Evolutionary conservation across 2,888 invertebrate genomes (phyloP).

Genomic region (Dryococelus australis): DNA sequence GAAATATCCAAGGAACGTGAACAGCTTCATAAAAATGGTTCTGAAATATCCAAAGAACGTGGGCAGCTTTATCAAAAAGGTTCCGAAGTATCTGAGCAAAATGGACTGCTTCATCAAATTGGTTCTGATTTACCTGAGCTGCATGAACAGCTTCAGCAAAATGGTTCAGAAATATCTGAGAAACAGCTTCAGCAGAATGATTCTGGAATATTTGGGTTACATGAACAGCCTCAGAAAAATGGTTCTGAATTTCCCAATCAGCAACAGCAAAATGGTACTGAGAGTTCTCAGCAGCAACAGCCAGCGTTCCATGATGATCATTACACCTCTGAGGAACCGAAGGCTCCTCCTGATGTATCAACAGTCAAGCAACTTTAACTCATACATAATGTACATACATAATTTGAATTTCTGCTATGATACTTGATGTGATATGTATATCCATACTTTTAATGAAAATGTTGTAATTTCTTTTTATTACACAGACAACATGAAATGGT

Average conservation of each 20-base stretch:
- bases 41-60: not conserved
- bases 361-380: not conserved
- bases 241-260: not conserved
- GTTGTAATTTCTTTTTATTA: too few relatives aligned
- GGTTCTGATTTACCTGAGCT: not conserved
- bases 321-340: not conserved
- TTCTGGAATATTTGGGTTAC: too few relatives aligned
- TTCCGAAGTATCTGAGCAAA: not conserved
- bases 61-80: not conserved
- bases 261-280: not conserved
- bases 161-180: too few relatives aligned
- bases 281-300: not conserved
- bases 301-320: not conserved
- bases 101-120: not conserved
- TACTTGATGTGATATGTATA: too few relatives aligned
- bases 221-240: not conserved
- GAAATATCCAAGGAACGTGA: not conserved
- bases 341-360: not conserved
- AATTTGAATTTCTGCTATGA: too few relatives aligned
- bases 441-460: too few relatives aligned
- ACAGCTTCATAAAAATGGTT: not conserved
- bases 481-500: too few relatives aligned
- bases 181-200: too few relatives aligned
- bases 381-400: too few relatives aligned
- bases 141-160: not conserved